Evolutionary conservation across 53 echinoderm and acorn worm genomes (phyloP), one percentile per base, ranked within the genome.

Genomic region (Temnopleurus reevesii): DNA sequence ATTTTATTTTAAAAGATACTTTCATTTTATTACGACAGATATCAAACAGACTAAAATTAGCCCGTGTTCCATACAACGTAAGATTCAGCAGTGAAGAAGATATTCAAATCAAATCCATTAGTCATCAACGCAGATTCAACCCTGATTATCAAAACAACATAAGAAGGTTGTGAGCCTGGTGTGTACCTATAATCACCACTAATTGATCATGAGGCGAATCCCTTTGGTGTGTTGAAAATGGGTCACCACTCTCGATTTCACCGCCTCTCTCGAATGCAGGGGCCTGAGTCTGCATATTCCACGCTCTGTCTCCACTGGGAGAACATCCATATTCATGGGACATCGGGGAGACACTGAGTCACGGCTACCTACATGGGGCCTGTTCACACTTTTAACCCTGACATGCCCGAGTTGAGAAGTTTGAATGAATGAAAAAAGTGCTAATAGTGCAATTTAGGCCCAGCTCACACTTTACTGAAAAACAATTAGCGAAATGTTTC

Each of bases 301-400:
- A 21, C 71, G 41, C 41, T 71, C 23, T 21, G 71, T 71, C 21
- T 71, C 71, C 43, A 41, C 19, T 36, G 41, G 71, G 34, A 15
- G 19, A 21, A 21, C 38, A 71, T 71, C 71, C 71, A 71, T 71
- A 71, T 71, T 71, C 71, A 71, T 71, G 71, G 71, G 71, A n/a
- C 71, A n/a, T 12, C 1, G 7, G 71, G 71, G 71, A 71, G 41
- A 71, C 71, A 41, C 41, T 71, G 71, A 71, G 71, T 71, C 71
- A 71, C 71, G 71, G 71, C 43, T 23, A 71, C 71, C 71, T 71
- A 43, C n/a, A n/a, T 71, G 21, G 19, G 71, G 71, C 41, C 36
- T 41, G 71, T 71, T 71, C 71, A 71, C 71, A 71, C n/a, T 5
- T 3, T 35, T 0, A 43, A 2, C n/a, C n/a, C n/a, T n/a, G n/a